Evolutionary conservation across 2,888 invertebrate species (phyloP), one percentile per base, ranked within the genome.

Genomic region (Idaea aversata): DNA sequence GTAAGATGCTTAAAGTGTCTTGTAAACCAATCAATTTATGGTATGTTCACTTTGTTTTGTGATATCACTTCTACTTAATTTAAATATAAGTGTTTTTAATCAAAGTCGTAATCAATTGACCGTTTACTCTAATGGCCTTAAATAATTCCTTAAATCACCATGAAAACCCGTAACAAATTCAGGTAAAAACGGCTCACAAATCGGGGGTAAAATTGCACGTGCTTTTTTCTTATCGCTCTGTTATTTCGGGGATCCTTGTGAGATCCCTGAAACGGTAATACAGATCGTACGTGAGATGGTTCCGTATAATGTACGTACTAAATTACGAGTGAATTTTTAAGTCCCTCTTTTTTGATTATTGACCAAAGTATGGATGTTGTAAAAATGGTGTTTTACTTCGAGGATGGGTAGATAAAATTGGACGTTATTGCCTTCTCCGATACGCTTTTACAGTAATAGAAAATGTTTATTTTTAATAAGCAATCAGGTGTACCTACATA

Each of bases 211-310:
- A 69, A 71, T 67, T 68, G 71, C 71, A 72, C 75, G 73, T 71
- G 67, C 66, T 75, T 78, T 84, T 86, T 84, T 82, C 81, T 83
- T 87, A 87, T 84, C 85, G 72, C 75, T 78, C 75, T 75, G 77
- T 78, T 80, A 81, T 82, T 87, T 83, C 75, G 76, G 79, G 80
- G 82, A 80, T 78, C 78, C 75, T 79, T 79, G 80, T 71, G 73
- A 76, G 79, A 78, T 79, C 85, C 83, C 81, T 74, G 79, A 85
- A 85, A 82, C 77, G 84, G 88, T 83, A 86, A 90, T 90, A 87
- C 86, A 88, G 91, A 91, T 91, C 79, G 88, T 82, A 91, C 91
- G 91, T 92, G 91, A 89, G 90, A 91, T 91, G 83, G 75, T 84
- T 83, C 67, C 70, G 72, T 74, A 74, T 85, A 85, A 80, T 80